A percentile compares a stretch with the other conserved stretches of the same genome.
Evolutionary conservation across 1,140 invertebrate genomes (phyloP).

Genomic region (silkworm (Bombyx mori)): ASM3026992v2 NC_085123.1:12473001-12473500

Average conservation of each 20-base stretch:
- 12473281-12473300: not conserved
- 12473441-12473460: too few relatives aligned
- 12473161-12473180: constrained; percentile 5
- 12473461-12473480: too few relatives aligned
- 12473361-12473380: too few relatives aligned
- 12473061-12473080: constrained; percentile 15
- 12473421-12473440: too few relatives aligned
- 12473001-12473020: too few relatives aligned
- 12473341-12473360: not conserved
- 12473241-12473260: too few relatives aligned
- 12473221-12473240: not conserved
- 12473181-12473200: constrained; percentile 50
- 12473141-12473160: constrained; percentile 13
- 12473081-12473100: constrained; percentile 15
- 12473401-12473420: too few relatives aligned
- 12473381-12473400: too few relatives aligned
- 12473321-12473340: not conserved
- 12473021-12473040: constrained; percentile 30
- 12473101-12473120: constrained; percentile 45
- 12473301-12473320: not conserved
- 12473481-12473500: too few relatives aligned
- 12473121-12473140: constrained; percentile 17
- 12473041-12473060: constrained; percentile 31
- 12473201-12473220: constrained; percentile 32
- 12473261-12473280: not conserved